Base-by-base conservation (phyloP, 2,888 invertebrate species). In the Trichopria drosophilae region DNA sequence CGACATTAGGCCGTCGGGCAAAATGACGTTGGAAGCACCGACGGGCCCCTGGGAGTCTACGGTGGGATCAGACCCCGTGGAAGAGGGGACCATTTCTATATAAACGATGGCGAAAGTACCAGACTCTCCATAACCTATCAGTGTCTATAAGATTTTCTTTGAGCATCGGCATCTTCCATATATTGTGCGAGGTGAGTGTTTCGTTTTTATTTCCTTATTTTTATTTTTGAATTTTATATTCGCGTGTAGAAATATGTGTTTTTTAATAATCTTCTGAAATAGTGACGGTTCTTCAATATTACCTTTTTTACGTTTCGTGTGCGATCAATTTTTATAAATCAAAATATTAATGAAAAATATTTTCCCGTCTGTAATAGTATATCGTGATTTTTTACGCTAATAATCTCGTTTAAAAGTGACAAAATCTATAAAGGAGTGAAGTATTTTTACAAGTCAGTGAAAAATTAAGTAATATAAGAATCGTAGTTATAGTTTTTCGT, bases 71-170 rank as follows among this genome's bases (percentile, higher is more conserved):
- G 57, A 53, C 44, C 45, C 55, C 37, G 43, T 51, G 41, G 57
- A 63, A 71, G 72, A 62, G 67, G 68, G 65, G 65, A 66, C 53
- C 62, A 64, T 68, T 69, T 73, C 72, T 73, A 73, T 73, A 73
- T 72, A 73, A 73, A 67, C 65, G 63, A 59, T 66, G 61, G 64
- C 58, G 65, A 64, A 60, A 63, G 60, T 56, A 64, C 63, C 64
- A 58, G 69, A 69, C 72, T 69, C 68, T 69, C 60, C 73, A 72
- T 69, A 73, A 67, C 65, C 71, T 68, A 67, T 66, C 66, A 64
- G 69, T 70, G 56, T 65, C 63, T 57, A n/a, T n/a, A n/a, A n/a
- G n/a, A n/a, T n/a, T 45, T 52, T 43, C 31, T 55, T 47, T 55
- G 54, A 51, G 43, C 52, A 57, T 55, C 56, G 53, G 44, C 44